Evolutionary conservation across 1,140 invertebrate genomes (phyloP).

Genomic region (Hyles vespertilio): DNA sequence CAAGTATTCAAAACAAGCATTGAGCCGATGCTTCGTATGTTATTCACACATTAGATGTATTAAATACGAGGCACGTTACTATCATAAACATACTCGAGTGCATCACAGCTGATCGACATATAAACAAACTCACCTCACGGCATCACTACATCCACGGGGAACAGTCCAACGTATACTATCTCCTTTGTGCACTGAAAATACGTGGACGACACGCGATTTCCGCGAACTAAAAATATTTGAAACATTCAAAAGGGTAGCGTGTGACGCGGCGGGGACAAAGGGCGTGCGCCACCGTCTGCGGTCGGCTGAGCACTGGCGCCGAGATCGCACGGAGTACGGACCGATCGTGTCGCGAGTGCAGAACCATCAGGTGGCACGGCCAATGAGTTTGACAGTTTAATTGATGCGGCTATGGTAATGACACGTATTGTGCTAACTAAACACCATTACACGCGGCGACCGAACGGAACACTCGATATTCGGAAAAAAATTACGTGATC

Average conservation of each 20-base stretch:
- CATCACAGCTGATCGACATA: conserved; percentile 48
- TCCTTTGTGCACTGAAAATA: conserved; percentile 35
- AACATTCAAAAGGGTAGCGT: conserved; percentile 34
- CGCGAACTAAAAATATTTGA: conserved; percentile 51
- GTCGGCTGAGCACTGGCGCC: conserved; percentile 42
- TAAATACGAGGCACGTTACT: conserved; percentile 2
- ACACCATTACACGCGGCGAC: neutral
- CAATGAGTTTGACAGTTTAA: conserved; percentile 29
- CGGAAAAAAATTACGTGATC: too few species aligned
- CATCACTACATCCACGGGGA: conserved; percentile 43
- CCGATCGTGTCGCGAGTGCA: conserved; percentile 27
- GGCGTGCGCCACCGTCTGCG: conserved; percentile 47
- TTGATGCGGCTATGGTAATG: conserved; percentile 28
- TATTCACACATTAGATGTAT: too few species aligned
- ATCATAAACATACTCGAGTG: conserved; percentile 22
- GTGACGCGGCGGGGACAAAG: conserved; percentile 31
- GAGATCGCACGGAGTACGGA: neutral
- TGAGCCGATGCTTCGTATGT: too few species aligned
- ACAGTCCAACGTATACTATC: conserved; percentile 32
- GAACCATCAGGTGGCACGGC: conserved; percentile 33
- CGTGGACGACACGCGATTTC: conserved; percentile 34
- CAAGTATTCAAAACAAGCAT: conserved; percentile 11
- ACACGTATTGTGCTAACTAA: neutral
- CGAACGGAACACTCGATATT: too few species aligned
- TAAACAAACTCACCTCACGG: conserved; percentile 58